A percentile compares a stretch with the other conserved stretches of the same genome.
These are phyloP conservation scores for Hirtodrosophila alboralis DNA, from an alignment of 2,888 invertebrate species.

Conservation along the genomic window DNA sequence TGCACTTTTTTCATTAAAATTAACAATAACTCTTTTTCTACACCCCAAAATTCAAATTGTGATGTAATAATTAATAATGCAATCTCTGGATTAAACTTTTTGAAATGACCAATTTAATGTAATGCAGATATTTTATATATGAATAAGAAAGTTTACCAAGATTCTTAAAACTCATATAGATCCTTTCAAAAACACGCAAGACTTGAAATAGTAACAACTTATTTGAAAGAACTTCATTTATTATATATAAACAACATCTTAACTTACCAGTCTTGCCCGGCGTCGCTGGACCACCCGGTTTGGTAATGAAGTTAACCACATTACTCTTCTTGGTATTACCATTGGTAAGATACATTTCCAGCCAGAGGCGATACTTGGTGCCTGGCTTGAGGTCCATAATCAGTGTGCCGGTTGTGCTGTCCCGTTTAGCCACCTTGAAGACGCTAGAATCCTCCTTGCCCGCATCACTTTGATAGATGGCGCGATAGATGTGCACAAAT, in stretches of 20 bases:
- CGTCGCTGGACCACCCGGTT: conserved; percentile 87
- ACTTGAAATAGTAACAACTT: conserved; percentile 59
- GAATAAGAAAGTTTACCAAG: conserved; percentile 65
- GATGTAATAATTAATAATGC: too few relatives aligned
- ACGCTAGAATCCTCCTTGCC: conserved; percentile 90
- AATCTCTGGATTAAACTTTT: too few relatives aligned
- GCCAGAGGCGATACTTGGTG: conserved; percentile 93
- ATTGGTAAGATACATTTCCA: conserved; percentile 95
- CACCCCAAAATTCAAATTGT: too few relatives aligned
- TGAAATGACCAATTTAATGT: too few relatives aligned
- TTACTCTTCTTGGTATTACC: conserved; percentile 95
- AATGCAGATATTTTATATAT: too few relatives aligned
- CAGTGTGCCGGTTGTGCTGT: conserved; percentile 88
- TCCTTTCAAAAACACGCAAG: conserved; percentile 72
- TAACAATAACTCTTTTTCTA: too few relatives aligned
- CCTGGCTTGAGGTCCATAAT: conserved; percentile 90
- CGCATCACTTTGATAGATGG: conserved; percentile 91
- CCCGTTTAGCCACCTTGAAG: conserved; percentile 90
- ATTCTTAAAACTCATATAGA: conserved; percentile 68
- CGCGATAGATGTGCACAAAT: conserved; percentile 94
- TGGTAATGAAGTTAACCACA: conserved; percentile 93
- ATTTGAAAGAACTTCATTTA: not conserved
- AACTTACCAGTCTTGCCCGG: conserved; percentile 83
- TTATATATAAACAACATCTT: not conserved
- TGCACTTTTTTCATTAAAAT: too few relatives aligned